Percentiles rank a stretch among this genome's conserved stretches.
phyloP scores from a whole-genome alignment of 2,888 invertebrate genomes.

The Cataglyphis cursor region DNA sequence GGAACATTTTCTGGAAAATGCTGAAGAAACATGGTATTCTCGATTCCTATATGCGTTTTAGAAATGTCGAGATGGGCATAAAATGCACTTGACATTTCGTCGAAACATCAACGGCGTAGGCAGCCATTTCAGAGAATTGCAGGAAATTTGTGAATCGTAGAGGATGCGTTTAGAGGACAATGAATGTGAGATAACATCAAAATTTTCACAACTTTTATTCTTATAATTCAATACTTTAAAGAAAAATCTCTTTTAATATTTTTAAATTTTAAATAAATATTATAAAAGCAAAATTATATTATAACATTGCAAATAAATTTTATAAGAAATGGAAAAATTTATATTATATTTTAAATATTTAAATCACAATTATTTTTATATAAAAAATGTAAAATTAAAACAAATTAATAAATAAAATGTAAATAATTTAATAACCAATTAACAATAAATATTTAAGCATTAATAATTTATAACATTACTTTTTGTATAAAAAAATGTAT shows the following conservation, averaged over 20 bases:
- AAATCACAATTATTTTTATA: background rate
- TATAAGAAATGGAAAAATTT: background rate
- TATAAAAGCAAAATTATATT: background rate
- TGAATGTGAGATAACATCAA: constrained; percentile 47
- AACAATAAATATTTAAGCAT: background rate
- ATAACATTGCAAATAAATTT: background rate
- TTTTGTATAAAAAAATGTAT: background rate
- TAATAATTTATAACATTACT: constrained; percentile 1
- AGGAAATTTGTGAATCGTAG: constrained; percentile 60
- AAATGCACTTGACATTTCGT: constrained; percentile 29
- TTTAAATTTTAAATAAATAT: background rate
- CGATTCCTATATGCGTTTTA: background rate
- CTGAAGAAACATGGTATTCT: background rate
- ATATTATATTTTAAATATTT: background rate
- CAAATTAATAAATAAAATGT: background rate
- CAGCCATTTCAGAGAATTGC: constrained; percentile 48
- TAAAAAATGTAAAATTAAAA: background rate
- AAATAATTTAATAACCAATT: background rate
- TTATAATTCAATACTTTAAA: background rate
- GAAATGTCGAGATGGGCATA: constrained; percentile 6
- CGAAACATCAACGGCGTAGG: background rate
- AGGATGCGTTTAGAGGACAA: constrained; percentile 53
- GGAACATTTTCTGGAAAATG: background rate
- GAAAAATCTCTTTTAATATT: background rate
- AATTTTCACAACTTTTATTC: constrained; percentile 43